A percentile compares a stretch with the other conserved stretches of the same genome.
phyloP scores from a whole-genome alignment of 2,888 invertebrate genomes.

The Laspeyria flexula region DNA sequence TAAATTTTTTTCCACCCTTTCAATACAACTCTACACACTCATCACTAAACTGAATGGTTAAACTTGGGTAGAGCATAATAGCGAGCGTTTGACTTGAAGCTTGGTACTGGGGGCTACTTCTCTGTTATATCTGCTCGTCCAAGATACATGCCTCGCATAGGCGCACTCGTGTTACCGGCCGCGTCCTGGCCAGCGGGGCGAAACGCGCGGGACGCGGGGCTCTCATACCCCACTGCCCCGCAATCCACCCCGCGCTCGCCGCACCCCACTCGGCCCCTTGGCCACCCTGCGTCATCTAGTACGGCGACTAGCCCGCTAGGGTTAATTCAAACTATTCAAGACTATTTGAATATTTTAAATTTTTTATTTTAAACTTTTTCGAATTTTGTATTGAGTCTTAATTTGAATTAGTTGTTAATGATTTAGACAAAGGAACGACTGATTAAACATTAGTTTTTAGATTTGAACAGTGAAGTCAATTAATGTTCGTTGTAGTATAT shows the following conservation, averaged over 20 bases:
- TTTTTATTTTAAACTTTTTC: slow-evolving; percentile 38
- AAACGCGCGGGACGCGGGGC: slow-evolving; percentile 43
- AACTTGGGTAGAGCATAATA: slow-evolving; percentile 63
- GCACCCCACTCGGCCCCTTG: slow-evolving; percentile 52
- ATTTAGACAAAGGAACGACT: background rate
- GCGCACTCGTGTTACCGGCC: slow-evolving; percentile 86
- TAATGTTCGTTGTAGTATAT: background rate
- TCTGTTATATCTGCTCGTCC: slow-evolving; percentile 86
- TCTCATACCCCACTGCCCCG: slow-evolving; percentile 37
- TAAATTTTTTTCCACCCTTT: too few relatives aligned
- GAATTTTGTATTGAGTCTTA: slow-evolving; percentile 2
- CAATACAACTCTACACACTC: too few relatives aligned
- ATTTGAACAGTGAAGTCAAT: background rate
- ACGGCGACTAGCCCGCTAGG: slow-evolving; percentile 80
- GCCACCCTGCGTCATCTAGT: slow-evolving; percentile 81
- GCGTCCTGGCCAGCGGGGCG: slow-evolving; percentile 73
- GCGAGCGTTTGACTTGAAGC: slow-evolving; percentile 60
- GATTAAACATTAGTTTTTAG: background rate
- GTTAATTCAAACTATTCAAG: slow-evolving; percentile 81
- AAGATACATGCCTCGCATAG: slow-evolving; percentile 87
- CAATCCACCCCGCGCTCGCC: slow-evolving; percentile 47
- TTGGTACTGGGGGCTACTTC: slow-evolving; percentile 85
- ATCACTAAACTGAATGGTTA: too few relatives aligned
- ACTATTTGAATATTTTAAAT: slow-evolving; percentile 79
- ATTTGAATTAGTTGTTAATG: background rate